A percentile compares a stretch with the other conserved stretches of the same genome.
Evolutionary conservation across 2,888 invertebrate genomes (phyloP).

Genomic region (Asteroscopus sphinx): DNA sequence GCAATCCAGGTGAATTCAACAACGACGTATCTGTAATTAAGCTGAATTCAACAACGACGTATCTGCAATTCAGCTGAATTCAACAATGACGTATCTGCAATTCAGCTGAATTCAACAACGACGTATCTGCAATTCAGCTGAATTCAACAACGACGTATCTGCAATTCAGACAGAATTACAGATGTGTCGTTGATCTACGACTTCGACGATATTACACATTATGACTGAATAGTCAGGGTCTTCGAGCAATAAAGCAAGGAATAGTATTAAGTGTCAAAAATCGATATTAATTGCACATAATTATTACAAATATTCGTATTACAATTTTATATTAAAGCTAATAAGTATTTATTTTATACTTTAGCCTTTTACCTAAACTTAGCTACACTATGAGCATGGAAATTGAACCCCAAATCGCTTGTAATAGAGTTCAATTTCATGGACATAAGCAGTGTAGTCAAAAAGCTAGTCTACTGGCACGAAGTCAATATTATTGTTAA

Average conservation of each 20-base stretch:
- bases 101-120: too few relatives aligned
- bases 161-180: too few relatives aligned
- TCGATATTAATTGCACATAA: slow-evolving; percentile 45
- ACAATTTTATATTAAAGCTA: slow-evolving; percentile 36
- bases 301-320: slow-evolving; percentile 39
- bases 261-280: slow-evolving; percentile 27
- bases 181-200: too few relatives aligned
- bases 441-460: slow-evolving; percentile 26
- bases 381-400: slow-evolving; percentile 32
- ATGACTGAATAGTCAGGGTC: slow-evolving; percentile 13
- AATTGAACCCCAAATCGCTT: slow-evolving; percentile 19
- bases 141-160: too few relatives aligned
- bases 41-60: too few relatives aligned
- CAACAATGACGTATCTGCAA: too few relatives aligned
- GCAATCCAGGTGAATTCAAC: too few relatives aligned
- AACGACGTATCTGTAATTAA: too few relatives aligned
- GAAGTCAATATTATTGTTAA: slow-evolving; percentile 56
- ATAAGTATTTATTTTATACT: slow-evolving; percentile 41
- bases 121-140: too few relatives aligned
- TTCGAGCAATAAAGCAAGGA: slow-evolving; percentile 13
- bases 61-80: too few relatives aligned
- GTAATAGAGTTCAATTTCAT: slow-evolving; percentile 33
- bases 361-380: slow-evolving; percentile 27
- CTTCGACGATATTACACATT: too few relatives aligned
- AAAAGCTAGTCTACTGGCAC: slow-evolving; percentile 45